Conservation (phyloP, 2,888 invertebrate genomes). For the Zele albiditarsus region DNA sequence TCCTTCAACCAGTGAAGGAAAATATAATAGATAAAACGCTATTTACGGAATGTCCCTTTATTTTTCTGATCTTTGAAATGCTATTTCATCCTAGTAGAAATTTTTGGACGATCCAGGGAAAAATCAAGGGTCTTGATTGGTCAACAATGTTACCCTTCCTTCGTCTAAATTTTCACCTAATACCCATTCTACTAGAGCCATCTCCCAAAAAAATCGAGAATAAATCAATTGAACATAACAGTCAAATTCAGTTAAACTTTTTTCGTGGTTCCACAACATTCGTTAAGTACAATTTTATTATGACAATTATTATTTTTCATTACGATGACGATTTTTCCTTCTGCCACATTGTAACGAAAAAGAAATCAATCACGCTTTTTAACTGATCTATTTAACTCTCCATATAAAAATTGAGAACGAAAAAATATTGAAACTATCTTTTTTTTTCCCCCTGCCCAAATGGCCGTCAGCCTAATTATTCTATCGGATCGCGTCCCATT, state of each 20-base stretch:
- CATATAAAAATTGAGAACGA: neutral
- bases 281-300: neutral
- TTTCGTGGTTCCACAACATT: neutral
- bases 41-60: neutral
- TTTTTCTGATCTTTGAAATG: neutral
- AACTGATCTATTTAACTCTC: neutral
- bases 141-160: no score
- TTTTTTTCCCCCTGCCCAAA: conserved; percentile 17
- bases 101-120: no score
- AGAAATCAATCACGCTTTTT: neutral
- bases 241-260: neutral
- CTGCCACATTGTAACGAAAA: conserved; percentile 1
- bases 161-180: no score
- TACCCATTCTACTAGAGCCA: no score
- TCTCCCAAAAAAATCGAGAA: no score
- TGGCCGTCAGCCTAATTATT: neutral
- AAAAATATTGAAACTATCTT: neutral
- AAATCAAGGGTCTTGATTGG: no score
- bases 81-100: neutral
- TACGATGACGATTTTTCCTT: neutral
- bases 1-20: conserved; percentile 59
- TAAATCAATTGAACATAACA: no score
- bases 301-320: neutral
- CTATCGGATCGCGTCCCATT: conserved; percentile 40
- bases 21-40: conserved; percentile 16